phyloP scores from a whole-genome alignment of 2,888 invertebrate genomes.

The Cantharis rustica region DNA sequence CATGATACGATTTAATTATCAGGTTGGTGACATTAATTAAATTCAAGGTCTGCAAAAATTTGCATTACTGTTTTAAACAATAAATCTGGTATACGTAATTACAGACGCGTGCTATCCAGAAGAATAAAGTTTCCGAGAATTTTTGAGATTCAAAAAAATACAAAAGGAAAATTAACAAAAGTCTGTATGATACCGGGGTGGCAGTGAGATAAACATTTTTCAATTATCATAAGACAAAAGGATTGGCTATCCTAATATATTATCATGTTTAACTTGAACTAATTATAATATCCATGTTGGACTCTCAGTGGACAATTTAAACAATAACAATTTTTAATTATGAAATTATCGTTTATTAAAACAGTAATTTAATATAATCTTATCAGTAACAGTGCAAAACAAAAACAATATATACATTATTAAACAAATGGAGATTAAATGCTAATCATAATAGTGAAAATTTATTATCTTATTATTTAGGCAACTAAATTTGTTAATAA shows the following conservation, averaged over 20 bases:
- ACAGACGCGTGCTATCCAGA: background rate
- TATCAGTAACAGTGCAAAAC: background rate
- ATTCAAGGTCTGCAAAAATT: constrained; percentile 3
- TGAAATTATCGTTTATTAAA: background rate
- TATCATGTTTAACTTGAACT: too few species aligned
- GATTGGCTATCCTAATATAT: background rate
- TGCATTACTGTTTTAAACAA: background rate
- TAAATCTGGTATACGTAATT: background rate
- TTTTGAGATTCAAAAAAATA: background rate
- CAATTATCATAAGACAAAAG: background rate
- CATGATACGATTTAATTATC: background rate
- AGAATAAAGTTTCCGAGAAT: background rate
- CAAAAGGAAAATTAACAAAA: background rate
- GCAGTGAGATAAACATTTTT: background rate
- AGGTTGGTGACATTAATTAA: constrained; percentile 11
- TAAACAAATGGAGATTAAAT: background rate
- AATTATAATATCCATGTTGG: background rate
- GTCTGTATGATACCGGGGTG: background rate
- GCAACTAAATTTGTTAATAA: background rate
- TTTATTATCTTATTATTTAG: background rate
- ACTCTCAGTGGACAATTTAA: background rate
- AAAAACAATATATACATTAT: background rate
- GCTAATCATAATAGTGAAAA: too few species aligned
- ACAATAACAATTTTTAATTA: background rate
- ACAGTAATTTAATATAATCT: background rate